Percentiles rank a stretch among this genome's conserved stretches.
Evolutionary conservation across 2,888 invertebrate genomes (phyloP).

Genomic region (Ramazzottius varieornatus): DNA sequence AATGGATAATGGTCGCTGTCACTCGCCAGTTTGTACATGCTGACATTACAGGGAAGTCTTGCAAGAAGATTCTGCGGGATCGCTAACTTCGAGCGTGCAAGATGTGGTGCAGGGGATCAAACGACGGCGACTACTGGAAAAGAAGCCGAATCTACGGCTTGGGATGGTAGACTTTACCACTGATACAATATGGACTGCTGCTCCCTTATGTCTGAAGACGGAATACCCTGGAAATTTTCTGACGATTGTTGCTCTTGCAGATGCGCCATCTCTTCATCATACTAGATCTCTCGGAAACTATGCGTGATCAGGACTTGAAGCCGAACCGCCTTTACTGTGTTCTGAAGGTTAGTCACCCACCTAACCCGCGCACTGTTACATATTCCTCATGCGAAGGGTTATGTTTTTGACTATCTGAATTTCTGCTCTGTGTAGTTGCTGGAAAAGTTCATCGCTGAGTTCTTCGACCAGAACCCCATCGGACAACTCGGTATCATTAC

Average conservation of each 20-base stretch:
- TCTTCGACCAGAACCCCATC: slow-evolving; percentile 92
- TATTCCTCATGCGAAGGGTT: background rate
- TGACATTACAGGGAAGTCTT: slow-evolving; percentile 53
- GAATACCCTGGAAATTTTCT: background rate
- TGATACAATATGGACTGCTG: too few relatives aligned
- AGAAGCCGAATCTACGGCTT: slow-evolving; percentile 41
- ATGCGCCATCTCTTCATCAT: slow-evolving; percentile 83
- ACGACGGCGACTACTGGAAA: slow-evolving; percentile 28
- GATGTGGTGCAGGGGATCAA: slow-evolving; percentile 72
- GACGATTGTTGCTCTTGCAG: slow-evolving; percentile 20
- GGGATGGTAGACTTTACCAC: slow-evolving; percentile 63
- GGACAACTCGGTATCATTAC: slow-evolving; percentile 79
- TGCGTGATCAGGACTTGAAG: slow-evolving; percentile 79
- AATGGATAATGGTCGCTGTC: too few relatives aligned
- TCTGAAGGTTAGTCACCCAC: slow-evolving; percentile 55
- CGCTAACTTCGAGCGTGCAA: slow-evolving; percentile 62
- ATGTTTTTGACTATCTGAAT: background rate
- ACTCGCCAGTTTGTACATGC: too few relatives aligned
- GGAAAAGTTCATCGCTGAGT: slow-evolving; percentile 78
- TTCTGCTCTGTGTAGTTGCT: slow-evolving; percentile 37
- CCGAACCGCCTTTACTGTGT: slow-evolving; percentile 66
- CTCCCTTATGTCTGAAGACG: background rate
- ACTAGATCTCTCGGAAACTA: slow-evolving; percentile 72
- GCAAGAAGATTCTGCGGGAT: slow-evolving; percentile 77
- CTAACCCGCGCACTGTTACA: too few relatives aligned